Evolutionary conservation across 2,113 vertebrate species (phyloP), one percentile per base, ranked within the genome.

Genomic region (Elephantulus edwardii): DNA sequence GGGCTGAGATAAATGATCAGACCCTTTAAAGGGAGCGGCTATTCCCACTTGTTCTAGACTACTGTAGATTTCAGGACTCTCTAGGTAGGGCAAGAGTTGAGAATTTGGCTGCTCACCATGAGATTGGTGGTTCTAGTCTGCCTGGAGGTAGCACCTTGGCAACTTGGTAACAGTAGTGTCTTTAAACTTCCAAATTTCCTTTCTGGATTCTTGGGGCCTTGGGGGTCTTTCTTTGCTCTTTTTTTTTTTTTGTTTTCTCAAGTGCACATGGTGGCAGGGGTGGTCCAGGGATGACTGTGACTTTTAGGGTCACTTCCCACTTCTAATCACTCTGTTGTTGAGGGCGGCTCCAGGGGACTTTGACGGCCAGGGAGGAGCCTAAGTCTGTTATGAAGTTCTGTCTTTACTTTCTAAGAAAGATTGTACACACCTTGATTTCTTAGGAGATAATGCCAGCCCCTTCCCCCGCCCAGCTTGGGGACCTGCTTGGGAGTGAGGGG

Each of bases 391-490:
- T n/a, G 13, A 74, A 28, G 58, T 30, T 6, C 12, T 3, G 1
- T 20, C 9, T 3, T 38, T 42, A 20, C 17, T 30, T 44, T 19
- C 62, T 1, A 8, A 56, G 52, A 24, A 13, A 4, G 13, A n/a
- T 28, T 17, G 12, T 0, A 0, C n/a, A 52, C 20, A 17, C 48
- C n/a, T 46, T 7, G 22, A 56, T 56, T 22, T 38, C n/a, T 42
- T 13, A 35, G 48, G 46, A 38, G 5, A 10, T 35, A 28, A 9
- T 3, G 19, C 11, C 1, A 14, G 70, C 70, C 24, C 40, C 12
- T 5, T 33, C 33, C 22, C 26, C 17, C 5, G 44, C 12, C 33
- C 64, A 1, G 3, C 3, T 7, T 6, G 38, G 38, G 83, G 26
- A 6, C n/a, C 19, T 5, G 4, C 58, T 33, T 12, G 5, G 30